A percentile compares a stretch with the other conserved stretches of the same genome.
Conservation (phyloP, 2,797 vertebrate genomes). For the Malurus splendens region DNA sequence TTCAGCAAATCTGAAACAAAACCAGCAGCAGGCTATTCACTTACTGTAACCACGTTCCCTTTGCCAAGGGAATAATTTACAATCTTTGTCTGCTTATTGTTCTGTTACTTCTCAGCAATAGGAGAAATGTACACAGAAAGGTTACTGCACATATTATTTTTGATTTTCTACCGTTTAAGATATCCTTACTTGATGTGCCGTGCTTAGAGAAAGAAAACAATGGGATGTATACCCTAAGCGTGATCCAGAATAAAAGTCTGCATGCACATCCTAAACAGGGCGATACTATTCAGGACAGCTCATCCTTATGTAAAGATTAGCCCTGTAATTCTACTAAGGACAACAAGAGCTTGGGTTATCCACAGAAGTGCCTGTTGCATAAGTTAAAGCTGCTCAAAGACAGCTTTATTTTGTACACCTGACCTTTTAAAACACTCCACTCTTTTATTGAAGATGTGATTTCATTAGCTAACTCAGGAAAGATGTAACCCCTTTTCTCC, state of each 20-base stretch:
- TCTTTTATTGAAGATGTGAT: background rate
- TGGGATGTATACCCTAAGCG: background rate
- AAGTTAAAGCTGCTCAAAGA: slow-evolving; percentile 60
- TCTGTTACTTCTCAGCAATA: background rate
- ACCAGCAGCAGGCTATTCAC: background rate
- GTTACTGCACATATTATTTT: background rate
- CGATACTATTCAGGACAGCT: slow-evolving; percentile 36
- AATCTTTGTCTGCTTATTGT: background rate
- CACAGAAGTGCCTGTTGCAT: slow-evolving; percentile 55
- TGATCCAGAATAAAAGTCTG: background rate
- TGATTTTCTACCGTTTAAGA: background rate
- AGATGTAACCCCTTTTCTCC: background rate
- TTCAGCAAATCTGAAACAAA: background rate
- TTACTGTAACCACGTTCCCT: background rate
- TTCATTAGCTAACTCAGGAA: background rate
- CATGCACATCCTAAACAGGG: background rate
- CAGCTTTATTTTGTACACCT: slow-evolving; percentile 45
- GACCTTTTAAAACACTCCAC: slow-evolving; percentile 11
- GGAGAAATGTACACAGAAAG: background rate
- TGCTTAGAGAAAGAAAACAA: background rate
- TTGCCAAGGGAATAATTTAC: background rate
- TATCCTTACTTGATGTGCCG: background rate
- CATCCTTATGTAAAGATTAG: slow-evolving; percentile 51
- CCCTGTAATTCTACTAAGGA: slow-evolving; percentile 45
- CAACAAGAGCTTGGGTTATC: slow-evolving; percentile 40